Conservation (phyloP, 1,140 invertebrate genomes). For the Acromyrmex echinatior region DNA sequence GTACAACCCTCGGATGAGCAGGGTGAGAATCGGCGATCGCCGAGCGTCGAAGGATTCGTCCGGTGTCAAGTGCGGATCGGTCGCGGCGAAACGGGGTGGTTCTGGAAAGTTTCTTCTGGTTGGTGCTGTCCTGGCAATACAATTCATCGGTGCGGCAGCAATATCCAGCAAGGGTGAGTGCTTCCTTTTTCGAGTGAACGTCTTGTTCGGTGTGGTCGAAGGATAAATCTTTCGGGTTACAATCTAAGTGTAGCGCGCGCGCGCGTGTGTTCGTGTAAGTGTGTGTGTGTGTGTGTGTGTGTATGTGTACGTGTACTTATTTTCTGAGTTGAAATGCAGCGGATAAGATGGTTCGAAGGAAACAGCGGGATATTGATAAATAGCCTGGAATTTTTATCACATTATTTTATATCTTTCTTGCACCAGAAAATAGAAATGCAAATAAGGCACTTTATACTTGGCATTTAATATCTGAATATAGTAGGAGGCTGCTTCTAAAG, state of each 20-base stretch:
- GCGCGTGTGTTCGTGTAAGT: not conserved
- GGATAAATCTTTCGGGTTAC: constrained; percentile 24
- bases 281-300: not conserved
- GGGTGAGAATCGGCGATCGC: not conserved
- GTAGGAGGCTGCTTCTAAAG: not conserved
- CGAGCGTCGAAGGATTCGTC: not conserved
- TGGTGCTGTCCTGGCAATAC: constrained; percentile 53
- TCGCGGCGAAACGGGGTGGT: constrained; percentile 14
- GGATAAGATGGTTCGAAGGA: not conserved
- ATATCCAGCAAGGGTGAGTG: constrained; percentile 66
- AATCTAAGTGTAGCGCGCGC: not conserved
- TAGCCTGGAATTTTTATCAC: not conserved
- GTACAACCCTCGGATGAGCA: not conserved
- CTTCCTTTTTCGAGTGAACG: not conserved
- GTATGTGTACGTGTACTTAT: not conserved
- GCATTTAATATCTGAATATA: not conserved
- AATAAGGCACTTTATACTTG: constrained; percentile 17
- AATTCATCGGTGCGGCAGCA: constrained; percentile 43
- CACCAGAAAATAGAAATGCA: constrained; percentile 6
- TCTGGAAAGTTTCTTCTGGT: constrained; percentile 50
- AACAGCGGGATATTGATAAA: constrained; percentile 33
- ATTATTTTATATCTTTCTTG: not conserved
- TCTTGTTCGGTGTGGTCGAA: not conserved
- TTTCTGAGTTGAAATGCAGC: not conserved
- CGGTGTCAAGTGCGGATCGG: constrained; percentile 6